Evolutionary conservation across 1,140 invertebrate species (phyloP).

Genomic region (silkworm (Bombyx mori)): ASM3026992v2 NC_085116.1:9583501-9584000

Average conservation of each 20-base stretch:
- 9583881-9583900: no score
- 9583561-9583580: constrained; percentile 60
- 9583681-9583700: constrained; percentile 21
- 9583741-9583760: constrained; percentile 14
- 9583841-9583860: no score
- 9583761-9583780: neutral
- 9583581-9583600: constrained; percentile 57
- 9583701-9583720: constrained; percentile 43
- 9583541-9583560: constrained; percentile 37
- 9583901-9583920: no score
- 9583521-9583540: neutral
- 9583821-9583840: no score
- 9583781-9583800: neutral
- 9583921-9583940: no score
- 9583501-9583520: no score
- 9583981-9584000: no score
- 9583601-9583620: constrained; percentile 44
- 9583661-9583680: constrained; percentile 35
- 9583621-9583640: constrained; percentile 27
- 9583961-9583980: no score
- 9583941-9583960: no score
- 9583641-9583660: constrained; percentile 39
- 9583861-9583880: no score
- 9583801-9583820: neutral
- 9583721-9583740: constrained; percentile 28